These are phyloP conservation scores for Andrena bicolor DNA, from an alignment of 2,888 invertebrate genomes.

Conservation along the genomic window DNA sequence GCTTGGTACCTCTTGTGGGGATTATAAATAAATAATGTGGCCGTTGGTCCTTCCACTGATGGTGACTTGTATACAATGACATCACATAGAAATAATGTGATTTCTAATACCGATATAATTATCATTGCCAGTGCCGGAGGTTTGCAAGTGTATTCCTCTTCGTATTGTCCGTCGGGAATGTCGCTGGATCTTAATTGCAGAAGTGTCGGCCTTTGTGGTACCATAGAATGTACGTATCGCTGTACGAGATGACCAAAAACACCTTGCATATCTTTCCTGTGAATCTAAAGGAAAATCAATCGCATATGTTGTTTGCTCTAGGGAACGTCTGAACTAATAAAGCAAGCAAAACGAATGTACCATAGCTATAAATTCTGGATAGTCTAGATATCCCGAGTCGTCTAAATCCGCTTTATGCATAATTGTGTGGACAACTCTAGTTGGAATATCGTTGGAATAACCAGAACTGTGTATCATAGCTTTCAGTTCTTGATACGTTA, in stretches of 20 bases:
- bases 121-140: constrained; percentile 98
- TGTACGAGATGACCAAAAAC: constrained; percentile 89
- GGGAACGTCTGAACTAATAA: background rate
- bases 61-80: constrained; percentile 74
- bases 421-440: constrained; percentile 89
- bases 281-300: constrained; percentile 75
- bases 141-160: constrained; percentile 96
- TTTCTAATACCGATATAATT: constrained; percentile 94
- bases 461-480: constrained; percentile 87
- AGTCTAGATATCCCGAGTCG: constrained; percentile 89
- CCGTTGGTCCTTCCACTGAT: constrained; percentile 89
- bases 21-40: constrained; percentile 94
- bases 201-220: constrained; percentile 85
- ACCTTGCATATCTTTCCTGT: constrained; percentile 86
- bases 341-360: constrained; percentile 84
- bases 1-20: constrained; percentile 94
- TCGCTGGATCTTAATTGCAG: constrained; percentile 83
- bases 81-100: constrained; percentile 87
- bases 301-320: background rate
- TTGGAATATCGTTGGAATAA: constrained; percentile 90
- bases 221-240: constrained; percentile 87
- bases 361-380: constrained; percentile 91
- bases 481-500: constrained; percentile 89
- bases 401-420: constrained; percentile 89
- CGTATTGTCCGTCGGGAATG: constrained; percentile 90